phyloP scores from a whole-genome alignment of 2,888 invertebrate species.

The Diaprepes abbreviatus region DNA sequence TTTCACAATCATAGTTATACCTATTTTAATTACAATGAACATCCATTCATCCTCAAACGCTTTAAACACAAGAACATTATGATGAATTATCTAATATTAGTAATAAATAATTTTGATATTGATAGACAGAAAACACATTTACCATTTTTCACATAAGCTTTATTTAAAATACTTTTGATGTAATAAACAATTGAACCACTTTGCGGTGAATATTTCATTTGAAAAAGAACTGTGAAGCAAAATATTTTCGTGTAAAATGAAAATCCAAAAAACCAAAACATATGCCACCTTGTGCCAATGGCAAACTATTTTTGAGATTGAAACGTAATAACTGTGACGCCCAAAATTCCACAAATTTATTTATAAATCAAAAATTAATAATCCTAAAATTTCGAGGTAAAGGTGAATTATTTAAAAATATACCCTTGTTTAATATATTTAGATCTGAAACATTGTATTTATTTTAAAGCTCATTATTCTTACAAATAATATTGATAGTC shows the following conservation, averaged over 20 bases:
- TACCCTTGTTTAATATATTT: slow-evolving; percentile 4
- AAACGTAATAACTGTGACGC: slow-evolving; percentile 46
- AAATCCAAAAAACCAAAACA: slow-evolving; percentile 30
- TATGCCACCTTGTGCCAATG: slow-evolving; percentile 37
- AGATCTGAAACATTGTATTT: slow-evolving; percentile 2
- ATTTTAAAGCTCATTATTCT: background rate
- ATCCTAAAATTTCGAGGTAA: slow-evolving; percentile 38
- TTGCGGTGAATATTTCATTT: slow-evolving; percentile 4
- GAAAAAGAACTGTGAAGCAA: background rate
- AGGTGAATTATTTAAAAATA: slow-evolving; percentile 46
- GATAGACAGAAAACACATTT: no score
- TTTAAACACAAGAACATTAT: no score
- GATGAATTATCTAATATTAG: no score
- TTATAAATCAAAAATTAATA: slow-evolving; percentile 43
- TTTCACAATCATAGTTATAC: no score
- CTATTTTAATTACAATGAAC: no score
- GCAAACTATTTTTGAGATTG: slow-evolving; percentile 39
- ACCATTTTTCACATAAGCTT: no score
- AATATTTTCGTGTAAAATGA: slow-evolving; percentile 11
- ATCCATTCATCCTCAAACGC: no score
- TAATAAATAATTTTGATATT: no score
- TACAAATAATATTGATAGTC: background rate
- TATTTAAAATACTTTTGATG: no score
- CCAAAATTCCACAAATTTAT: slow-evolving; percentile 37
- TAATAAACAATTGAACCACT: background rate